These are phyloP conservation scores for Lasioglossum leucozonium DNA, from an alignment of 2,888 invertebrate species.

Conservation along the genomic window DNA sequence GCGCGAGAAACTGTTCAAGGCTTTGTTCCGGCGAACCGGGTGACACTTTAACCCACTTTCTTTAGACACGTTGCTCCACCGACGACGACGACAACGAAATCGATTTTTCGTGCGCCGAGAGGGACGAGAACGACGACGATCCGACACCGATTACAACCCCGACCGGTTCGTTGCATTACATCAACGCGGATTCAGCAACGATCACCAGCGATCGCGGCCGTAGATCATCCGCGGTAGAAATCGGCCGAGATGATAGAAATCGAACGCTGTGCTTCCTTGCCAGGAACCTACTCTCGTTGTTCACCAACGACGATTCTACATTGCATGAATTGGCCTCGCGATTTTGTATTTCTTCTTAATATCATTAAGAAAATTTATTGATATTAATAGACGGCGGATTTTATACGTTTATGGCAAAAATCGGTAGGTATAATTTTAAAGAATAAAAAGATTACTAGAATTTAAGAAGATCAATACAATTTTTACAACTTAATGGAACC, in stretches of 20 bases:
- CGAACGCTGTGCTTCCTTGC: neutral
- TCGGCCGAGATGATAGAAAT: neutral
- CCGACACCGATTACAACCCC: conserved; percentile 19
- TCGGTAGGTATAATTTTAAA: too few species aligned
- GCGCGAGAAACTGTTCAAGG: conserved; percentile 38
- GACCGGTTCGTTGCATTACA: neutral
- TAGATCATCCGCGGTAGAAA: conserved; percentile 13
- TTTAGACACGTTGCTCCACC: conserved; percentile 26
- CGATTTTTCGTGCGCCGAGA: conserved; percentile 11
- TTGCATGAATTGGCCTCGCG: too few species aligned
- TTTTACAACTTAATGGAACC: too few species aligned
- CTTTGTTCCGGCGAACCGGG: conserved; percentile 23
- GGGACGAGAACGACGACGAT: conserved; percentile 7
- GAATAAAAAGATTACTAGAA: too few species aligned
- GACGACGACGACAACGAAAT: conserved; percentile 8
- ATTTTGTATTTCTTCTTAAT: too few species aligned
- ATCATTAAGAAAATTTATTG: too few species aligned
- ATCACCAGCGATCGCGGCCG: neutral
- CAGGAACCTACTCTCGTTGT: neutral
- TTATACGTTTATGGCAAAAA: too few species aligned
- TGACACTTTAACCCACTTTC: conserved; percentile 44
- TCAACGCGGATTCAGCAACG: conserved; percentile 1
- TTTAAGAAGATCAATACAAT: too few species aligned
- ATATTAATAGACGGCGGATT: too few species aligned
- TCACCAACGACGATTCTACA: too few species aligned